Conservation (phyloP, 1,140 invertebrate genomes). For the Zaprionus capensis region DNA sequence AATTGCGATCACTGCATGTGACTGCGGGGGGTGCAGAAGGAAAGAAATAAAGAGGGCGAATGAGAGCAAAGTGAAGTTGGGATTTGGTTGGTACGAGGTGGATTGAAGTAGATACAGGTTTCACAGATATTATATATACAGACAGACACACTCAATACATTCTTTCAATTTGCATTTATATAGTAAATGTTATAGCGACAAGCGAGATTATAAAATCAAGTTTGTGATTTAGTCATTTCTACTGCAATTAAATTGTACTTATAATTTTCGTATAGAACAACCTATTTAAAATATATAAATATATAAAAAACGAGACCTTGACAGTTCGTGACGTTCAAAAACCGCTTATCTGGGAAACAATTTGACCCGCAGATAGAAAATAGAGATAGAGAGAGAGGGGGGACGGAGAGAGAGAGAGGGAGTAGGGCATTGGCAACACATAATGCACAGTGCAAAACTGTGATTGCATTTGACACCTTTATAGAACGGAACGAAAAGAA, state of each 20-base stretch:
- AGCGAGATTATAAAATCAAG: slow-evolving; percentile 5
- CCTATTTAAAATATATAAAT: neutral
- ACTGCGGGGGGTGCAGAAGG: neutral
- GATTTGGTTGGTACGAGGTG: slow-evolving; percentile 11
- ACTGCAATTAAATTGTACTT: slow-evolving; percentile 5
- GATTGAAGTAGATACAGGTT: slow-evolving; percentile 12
- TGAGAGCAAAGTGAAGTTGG: neutral
- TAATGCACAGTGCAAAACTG: neutral
- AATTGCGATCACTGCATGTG: slow-evolving; percentile 11
- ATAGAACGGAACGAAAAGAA: neutral
- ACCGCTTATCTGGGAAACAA: slow-evolving; percentile 12
- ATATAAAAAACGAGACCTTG: slow-evolving; percentile 10
- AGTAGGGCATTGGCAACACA: slow-evolving; percentile 5
- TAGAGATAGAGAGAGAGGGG: neutral
- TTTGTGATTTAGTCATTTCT: slow-evolving; percentile 16
- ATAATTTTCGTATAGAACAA: slow-evolving; percentile 6
- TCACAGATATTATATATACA: neutral
- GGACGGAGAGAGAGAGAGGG: neutral
- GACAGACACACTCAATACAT: neutral
- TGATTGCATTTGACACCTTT: neutral
- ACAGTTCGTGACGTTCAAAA: slow-evolving; percentile 3
- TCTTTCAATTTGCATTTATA: neutral
- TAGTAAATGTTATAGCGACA: neutral
- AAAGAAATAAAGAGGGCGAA: neutral
- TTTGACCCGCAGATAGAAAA: slow-evolving; percentile 2